phyloP scores from a whole-genome alignment of 2,113 vertebrate genomes.

The Eleginops maclovinus region DNA sequence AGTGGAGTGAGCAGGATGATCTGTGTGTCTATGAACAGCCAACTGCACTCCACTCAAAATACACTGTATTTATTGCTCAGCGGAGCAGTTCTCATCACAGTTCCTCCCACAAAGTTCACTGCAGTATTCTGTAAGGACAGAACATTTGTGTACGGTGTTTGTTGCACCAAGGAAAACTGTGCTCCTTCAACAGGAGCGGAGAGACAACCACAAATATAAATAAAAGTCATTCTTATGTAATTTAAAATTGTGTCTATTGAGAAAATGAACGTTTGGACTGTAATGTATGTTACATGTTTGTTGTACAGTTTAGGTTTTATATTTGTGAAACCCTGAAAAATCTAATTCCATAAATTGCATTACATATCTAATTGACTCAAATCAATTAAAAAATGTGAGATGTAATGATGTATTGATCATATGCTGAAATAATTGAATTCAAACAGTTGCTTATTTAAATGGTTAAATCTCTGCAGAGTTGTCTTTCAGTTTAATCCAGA shows the following conservation, averaged over 20 bases:
- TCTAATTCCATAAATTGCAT: background rate
- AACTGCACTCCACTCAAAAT: constrained; percentile 3
- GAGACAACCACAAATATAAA: constrained; percentile 12
- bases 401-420: constrained; percentile 17
- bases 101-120: constrained; percentile 66
- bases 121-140: constrained; percentile 43
- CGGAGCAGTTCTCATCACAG: constrained; percentile 49
- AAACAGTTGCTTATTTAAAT: constrained; percentile 15
- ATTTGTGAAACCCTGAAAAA: background rate
- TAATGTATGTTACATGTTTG: background rate
- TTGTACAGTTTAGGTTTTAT: background rate
- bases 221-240: constrained; percentile 1
- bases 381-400: background rate
- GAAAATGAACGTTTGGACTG: background rate
- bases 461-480: constrained; percentile 6
- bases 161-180: constrained; percentile 21
- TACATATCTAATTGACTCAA: constrained; percentile 3
- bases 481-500: constrained; percentile 7
- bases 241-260: background rate
- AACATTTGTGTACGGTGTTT: constrained; percentile 42
- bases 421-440: background rate
- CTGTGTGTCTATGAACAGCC: constrained; percentile 33
- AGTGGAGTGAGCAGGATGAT: constrained; percentile 38
- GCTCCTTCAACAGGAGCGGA: constrained; percentile 13
- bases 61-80: constrained; percentile 52